Evolutionary conservation across 2,888 invertebrate species (phyloP), one percentile per base, ranked within the genome.

Genomic region (Leptopilina drosophilae): DNA sequence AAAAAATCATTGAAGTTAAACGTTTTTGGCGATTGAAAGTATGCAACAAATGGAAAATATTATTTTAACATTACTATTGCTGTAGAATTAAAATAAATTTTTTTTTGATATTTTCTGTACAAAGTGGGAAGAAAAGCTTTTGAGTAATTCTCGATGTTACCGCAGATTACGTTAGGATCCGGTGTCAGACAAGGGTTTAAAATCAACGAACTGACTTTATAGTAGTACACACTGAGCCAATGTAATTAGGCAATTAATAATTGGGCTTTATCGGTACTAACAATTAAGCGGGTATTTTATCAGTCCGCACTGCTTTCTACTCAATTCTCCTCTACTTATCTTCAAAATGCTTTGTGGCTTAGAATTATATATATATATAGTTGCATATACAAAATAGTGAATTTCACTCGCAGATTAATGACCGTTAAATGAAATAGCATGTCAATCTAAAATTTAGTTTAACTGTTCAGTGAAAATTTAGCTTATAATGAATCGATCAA

Each of bases 241-340:
- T 81, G 78, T 82, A 82, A 80, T 82, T 81, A 80, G 76, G 80
- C 81, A 82, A 84, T 84, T 83, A 83, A 84, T 83, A 83, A 82
- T 82, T 83, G 81, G 81, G 79, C 69, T 81, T 82, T 82, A 80
- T 80, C 78, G 79, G 77, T 77, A 64, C 78, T 77, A 79, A 82
- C 81, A 82, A 82, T 84, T 84, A 80, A 69, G 79, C 67, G 80
- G 79, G 81, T 82, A 79, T 69, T 79, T 79, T 79, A 77, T 79
- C 79, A 69, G 33, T 33, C 53, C 49, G 73, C 49, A 77, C 64
- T 20, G 64, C 69, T 59, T 77, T 64, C 67, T 69, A 53, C 64
- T 49, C 46, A 49, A 77, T 77, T 79, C 69, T 77, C 62, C 64
- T 77, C 73, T 64, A 73, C 64, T 77, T 77, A 76, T 77, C 67